phyloP scores from a whole-genome alignment of 2,113 vertebrate species.

The Vanacampus margaritifer region DNA sequence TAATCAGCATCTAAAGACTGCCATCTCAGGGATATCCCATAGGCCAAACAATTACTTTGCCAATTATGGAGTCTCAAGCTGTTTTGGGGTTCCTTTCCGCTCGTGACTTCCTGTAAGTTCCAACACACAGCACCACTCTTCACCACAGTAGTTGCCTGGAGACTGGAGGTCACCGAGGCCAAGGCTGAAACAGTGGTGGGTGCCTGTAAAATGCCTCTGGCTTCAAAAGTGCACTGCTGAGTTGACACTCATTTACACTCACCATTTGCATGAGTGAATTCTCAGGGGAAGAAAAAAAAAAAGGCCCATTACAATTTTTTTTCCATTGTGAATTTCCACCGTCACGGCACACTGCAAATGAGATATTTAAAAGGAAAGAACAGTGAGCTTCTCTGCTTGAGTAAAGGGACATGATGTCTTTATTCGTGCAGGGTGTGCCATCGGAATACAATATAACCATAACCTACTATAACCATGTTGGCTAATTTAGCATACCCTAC shows the following conservation, averaged over 20 bases:
- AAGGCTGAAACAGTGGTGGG: conserved; percentile 47
- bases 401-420: neutral
- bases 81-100: conserved; percentile 37
- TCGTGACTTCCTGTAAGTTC: conserved; percentile 52
- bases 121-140: conserved; percentile 40
- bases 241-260: conserved; percentile 64
- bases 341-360: conserved; percentile 48
- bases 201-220: conserved; percentile 55
- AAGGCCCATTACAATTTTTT: conserved; percentile 43
- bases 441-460: neutral
- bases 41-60: conserved; percentile 16
- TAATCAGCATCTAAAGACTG: neutral
- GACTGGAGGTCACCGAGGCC: conserved; percentile 63
- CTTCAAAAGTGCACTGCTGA: conserved; percentile 48
- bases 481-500: too few relatives aligned
- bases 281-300: conserved; percentile 52
- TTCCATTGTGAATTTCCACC: conserved; percentile 33
- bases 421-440: neutral
- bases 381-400: conserved; percentile 8
- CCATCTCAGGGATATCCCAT: neutral
- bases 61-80: conserved; percentile 34
- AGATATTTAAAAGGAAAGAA: conserved; percentile 32
- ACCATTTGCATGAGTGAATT: conserved; percentile 64
- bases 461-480: too few relatives aligned
- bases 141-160: conserved; percentile 60